Base-by-base conservation (phyloP, 2,113 vertebrate species). In the Cebus imitator region DNA sequence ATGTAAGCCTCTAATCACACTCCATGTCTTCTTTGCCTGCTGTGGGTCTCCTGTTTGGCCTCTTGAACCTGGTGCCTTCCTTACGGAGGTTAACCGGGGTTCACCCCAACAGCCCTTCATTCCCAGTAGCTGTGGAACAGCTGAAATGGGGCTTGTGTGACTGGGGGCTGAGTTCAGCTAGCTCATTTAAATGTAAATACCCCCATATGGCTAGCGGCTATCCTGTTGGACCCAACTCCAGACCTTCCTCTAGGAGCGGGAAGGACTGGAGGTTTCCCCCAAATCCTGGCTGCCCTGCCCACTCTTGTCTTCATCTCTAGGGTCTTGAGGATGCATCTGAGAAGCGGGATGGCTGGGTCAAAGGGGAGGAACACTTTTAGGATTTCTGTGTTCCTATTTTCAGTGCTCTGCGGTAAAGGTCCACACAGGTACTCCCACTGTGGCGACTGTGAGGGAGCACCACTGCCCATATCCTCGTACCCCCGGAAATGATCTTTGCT, bases 381-480 rank as follows among this genome's bases (percentile, higher is more conserved):
- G 72, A 37, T 6, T 3, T 43, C 83, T 70, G 61, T 40, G n/a
- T 66, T 78, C 45, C 55, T n/a, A 0, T 21, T 87, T 81, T 79
- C 25, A 11, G 27, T 10, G 48, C 75, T 95, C 73, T 48, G 45
- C 2, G 21, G 55, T 40, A 16, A 57, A 66, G 18, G 20, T 25
- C 68, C 27, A 23, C 35, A 7, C 11, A 55, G 17, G 61, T 55
- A 1, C 40, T 10, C 43, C 35, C 12, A 0, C 48, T 0, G 1
- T 8, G 2, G 48, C 0, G 35, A 21, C 9, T 0, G 5, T 6
- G 35, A 12, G 5, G 3, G 40, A 37, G 8, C 43, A 4, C 8
- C 50, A 0, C 0, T 3, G 30, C 32, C n/a, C 32, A 0, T 1
- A 0, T 2, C 40, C 48, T 50, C 23, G 0, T 13, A 6, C 1